A percentile compares a stretch with the other conserved stretches of the same genome.
Evolutionary conservation across 2,113 vertebrate genomes (phyloP).

Genomic region (Helogale parvula): DNA sequence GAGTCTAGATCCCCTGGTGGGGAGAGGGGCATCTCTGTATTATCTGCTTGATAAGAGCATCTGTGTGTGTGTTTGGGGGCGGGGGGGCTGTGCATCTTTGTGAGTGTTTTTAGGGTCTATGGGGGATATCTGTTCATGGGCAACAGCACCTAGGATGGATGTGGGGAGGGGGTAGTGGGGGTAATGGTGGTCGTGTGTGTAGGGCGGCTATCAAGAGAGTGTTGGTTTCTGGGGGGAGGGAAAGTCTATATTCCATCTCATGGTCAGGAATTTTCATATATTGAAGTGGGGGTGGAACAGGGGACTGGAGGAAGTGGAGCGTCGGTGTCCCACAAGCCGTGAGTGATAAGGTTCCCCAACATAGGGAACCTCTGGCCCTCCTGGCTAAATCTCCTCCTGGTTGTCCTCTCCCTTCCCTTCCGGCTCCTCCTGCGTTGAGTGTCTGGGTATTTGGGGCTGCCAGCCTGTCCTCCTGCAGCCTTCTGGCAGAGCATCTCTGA

Average conservation of each 20-base stretch:
- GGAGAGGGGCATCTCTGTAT: neutral
- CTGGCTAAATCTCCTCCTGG: neutral
- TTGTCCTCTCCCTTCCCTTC: neutral
- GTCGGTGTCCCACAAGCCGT: neutral
- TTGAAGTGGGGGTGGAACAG: neutral
- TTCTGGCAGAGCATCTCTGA: neutral
- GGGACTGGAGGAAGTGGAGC: neutral
- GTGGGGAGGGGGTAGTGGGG: neutral
- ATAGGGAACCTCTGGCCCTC: neutral
- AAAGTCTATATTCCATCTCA: neutral
- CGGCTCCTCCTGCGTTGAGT: neutral
- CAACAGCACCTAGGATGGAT: neutral
- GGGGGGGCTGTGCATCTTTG: neutral
- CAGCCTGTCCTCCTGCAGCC: neutral
- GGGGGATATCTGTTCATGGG: neutral
- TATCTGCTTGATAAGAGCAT: neutral
- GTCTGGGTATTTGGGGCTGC: neutral
- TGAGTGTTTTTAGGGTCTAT: neutral
- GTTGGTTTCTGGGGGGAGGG: neutral
- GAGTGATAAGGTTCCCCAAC: neutral
- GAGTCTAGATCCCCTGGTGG: neutral
- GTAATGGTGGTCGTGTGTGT: neutral
- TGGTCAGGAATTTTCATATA: neutral
- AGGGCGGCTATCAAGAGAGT: neutral
- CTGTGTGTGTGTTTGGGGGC: neutral